Conservation (phyloP, 2,113 vertebrate genomes). For the Pterocles orientalis region DNA sequence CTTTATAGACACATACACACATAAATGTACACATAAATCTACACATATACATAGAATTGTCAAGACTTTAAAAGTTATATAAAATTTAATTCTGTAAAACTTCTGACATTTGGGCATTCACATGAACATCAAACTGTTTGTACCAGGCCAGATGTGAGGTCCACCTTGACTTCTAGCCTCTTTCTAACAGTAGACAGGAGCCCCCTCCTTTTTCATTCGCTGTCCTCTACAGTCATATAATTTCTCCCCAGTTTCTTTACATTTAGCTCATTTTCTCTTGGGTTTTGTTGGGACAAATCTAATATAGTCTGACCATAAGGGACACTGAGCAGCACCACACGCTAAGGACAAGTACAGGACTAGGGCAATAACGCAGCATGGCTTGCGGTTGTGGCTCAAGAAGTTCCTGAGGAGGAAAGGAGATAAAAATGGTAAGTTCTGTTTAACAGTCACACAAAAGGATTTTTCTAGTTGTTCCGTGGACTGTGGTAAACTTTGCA, state of each 20-base stretch:
- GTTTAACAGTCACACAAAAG: neutral
- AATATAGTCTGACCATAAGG: neutral
- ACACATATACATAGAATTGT: neutral
- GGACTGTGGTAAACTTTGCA: neutral
- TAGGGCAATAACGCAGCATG: neutral
- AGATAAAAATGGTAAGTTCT: neutral
- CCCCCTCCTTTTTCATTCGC: neutral
- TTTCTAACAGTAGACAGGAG: neutral
- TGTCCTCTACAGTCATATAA: neutral
- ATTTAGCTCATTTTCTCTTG: neutral
- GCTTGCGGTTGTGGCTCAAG: neutral
- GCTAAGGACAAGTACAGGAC: neutral
- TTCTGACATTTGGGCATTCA: neutral
- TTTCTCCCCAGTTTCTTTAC: neutral
- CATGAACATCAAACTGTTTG: neutral
- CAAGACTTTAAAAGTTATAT: neutral
- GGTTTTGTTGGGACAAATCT: neutral
- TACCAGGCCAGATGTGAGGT: neutral
- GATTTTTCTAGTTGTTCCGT: neutral
- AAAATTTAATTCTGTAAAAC: neutral
- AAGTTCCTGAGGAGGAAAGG: neutral
- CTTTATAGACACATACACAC: neutral
- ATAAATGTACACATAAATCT: neutral
- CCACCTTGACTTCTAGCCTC: neutral
- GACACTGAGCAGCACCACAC: neutral